Percentiles rank a stretch among this genome's conserved stretches.
Evolutionary conservation across 1,140 invertebrate species (phyloP).

Genomic region (Nylanderia fulva): DNA sequence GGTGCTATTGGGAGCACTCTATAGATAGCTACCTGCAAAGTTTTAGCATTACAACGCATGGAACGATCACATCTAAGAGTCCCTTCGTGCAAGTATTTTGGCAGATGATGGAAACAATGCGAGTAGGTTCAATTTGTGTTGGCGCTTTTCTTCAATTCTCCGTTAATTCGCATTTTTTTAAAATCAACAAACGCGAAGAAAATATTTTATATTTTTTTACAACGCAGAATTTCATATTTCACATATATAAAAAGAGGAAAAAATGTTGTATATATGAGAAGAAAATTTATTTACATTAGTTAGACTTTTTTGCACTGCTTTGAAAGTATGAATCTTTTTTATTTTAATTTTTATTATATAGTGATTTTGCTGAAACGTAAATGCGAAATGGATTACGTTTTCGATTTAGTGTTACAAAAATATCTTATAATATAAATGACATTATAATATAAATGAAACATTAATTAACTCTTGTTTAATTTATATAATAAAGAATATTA

Average conservation of each 20-base stretch:
- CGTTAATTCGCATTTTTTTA: not conserved
- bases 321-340: not conserved
- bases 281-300: not conserved
- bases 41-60: constrained; percentile 23
- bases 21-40: constrained; percentile 49
- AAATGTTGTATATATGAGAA: too few relatives aligned
- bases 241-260: not conserved
- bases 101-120: not conserved
- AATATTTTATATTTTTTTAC: not conserved
- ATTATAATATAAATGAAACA: not conserved
- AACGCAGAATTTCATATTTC: not conserved
- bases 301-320: not conserved
- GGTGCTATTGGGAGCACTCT: constrained; percentile 7
- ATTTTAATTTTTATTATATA: not conserved
- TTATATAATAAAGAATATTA: not conserved
- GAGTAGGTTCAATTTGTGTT: not conserved
- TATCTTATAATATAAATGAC: not conserved
- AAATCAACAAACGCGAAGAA: not conserved
- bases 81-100: not conserved
- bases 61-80: not conserved
- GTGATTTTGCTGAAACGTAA: not conserved
- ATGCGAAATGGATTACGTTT: not conserved
- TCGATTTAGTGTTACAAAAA: not conserved
- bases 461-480: too few relatives aligned
- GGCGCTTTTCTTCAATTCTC: not conserved